Evolutionary conservation across 2,113 vertebrate species (phyloP), one percentile per base, ranked within the genome.

Genomic region (Neomonachus schauinslandi): DNA sequence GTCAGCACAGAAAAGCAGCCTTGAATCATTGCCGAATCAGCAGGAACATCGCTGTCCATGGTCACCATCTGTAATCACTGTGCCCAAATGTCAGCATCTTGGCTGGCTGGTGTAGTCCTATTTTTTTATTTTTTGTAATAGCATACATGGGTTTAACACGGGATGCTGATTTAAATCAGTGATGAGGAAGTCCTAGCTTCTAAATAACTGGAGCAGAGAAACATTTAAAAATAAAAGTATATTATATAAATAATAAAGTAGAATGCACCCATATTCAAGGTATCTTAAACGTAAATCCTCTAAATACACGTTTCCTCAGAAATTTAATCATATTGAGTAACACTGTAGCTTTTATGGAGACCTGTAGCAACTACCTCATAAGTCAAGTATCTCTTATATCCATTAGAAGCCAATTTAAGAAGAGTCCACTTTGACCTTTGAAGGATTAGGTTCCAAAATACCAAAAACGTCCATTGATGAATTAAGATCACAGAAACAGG

Each of bases 11-110:
- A 92, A 69, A 59, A 77, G 93, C 94, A 97, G 96, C 97, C 97
- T 98, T 96, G 97, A 96, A 42, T 84, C 14, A 1, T 87, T 97
- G 97, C 96, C 12, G 94, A 82, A 49, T 97, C 97, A 97, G 97
- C 94, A 97, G 89, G 89, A 85, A 77, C 97, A 85, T 24, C 0
- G 53, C 92, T 72, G 74, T 71, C 93, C 91, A 91, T 33, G 96
- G 97, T 36, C 94, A 87, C 97, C 87, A 92, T 97, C 51, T 81
- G 53, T 97, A 97, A 94, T 92, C 94, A 22, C 53, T 49, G 89
- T 24, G 90, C 83, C 95, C 63, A 76, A 19, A 65, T 94, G 96
- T 94, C 97, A 98, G 92, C 80, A 84, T 96, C 65, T 94, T 96
- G 92, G 90, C 97, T 84, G 87, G 46, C 82, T 82, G 77, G 86